Evolutionary conservation across 1,140 invertebrate species (phyloP), one percentile per base, ranked within the genome.

Genomic region (Zaprionus capensis): DNA sequence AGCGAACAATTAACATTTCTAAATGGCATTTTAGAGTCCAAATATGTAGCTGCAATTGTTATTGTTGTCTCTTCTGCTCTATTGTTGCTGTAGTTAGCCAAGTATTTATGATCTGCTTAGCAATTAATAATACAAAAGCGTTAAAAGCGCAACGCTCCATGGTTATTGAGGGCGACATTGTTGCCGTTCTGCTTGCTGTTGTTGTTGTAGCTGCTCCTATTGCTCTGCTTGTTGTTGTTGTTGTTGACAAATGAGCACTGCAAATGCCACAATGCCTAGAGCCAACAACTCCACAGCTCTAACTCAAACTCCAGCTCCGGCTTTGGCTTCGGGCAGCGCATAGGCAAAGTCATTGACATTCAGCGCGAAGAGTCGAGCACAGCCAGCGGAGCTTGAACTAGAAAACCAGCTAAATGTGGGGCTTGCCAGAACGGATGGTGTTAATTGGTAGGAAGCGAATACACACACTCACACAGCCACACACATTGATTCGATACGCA

Each of bases 71-170:
- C 31, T 34, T 34, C 31, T 34, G 9, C 31, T 11, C 14, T 55
- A 24, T 56, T 31, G 53, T 31, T 56, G 49, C 14, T 58, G 34
- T 49, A 26, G 11, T 14, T 68, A 31, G 59, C 17, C 15, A 57
- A 31, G 53, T 61, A 82, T 76, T 82, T 85, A 77, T 88, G 77
- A 84, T 83, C 80, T 83, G 65, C 51, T 67, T 28, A 73, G 58
- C 81, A 88, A 83, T 88, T 83, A 88, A 87, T 87, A 87, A 72
- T 62, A 61, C 70, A 88, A 71, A 73, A 83, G 81, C 80, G 81
- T 72, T 81, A 72, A 84, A 84, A 83, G 51, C 78, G 80, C 84
- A 87, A 87, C 84, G 83, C 83, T 87, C 46, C 38, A 38, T 88
- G 83, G 81, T 68, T 85, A 87, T 88, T 73, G 83, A 88, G 83